Percentiles rank a stretch among this genome's conserved stretches.
Evolutionary conservation across 2,113 vertebrate species (phyloP).

Genomic region (Desmodus rotundus): DNA sequence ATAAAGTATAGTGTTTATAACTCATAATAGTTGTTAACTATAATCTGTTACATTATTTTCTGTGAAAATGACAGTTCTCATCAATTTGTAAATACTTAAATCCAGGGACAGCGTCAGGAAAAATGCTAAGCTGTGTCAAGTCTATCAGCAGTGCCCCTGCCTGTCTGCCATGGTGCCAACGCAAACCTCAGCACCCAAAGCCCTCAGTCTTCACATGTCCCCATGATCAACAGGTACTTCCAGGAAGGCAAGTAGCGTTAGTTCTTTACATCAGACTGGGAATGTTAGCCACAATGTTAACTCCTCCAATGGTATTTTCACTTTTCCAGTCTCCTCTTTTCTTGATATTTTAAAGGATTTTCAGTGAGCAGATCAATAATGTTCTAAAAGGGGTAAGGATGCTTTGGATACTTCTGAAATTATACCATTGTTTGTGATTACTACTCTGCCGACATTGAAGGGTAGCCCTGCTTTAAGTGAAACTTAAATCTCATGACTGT

Average conservation of each 20-base stretch:
- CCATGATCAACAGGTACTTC: neutral
- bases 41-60: neutral
- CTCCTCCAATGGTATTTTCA: neutral
- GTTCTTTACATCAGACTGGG: neutral
- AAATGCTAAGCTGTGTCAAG: neutral
- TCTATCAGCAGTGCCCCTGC: no score
- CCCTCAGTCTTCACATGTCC: neutral
- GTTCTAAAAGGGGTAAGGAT: neutral
- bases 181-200: neutral
- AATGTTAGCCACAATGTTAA: neutral
- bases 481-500: neutral
- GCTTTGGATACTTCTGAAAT: neutral
- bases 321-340: neutral
- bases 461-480: neutral
- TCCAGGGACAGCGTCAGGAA: neutral
- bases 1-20: neutral
- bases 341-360: neutral
- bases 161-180: neutral
- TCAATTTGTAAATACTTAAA: slow-evolving; percentile 25
- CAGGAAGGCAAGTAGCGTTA: neutral
- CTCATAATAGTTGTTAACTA: neutral
- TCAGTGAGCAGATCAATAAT: neutral
- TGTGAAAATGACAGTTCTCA: neutral
- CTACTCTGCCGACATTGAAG: neutral
- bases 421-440: neutral